Evolutionary conservation across 2,888 invertebrate genomes (phyloP).

Genomic region (Cataglyphis cursor): DNA sequence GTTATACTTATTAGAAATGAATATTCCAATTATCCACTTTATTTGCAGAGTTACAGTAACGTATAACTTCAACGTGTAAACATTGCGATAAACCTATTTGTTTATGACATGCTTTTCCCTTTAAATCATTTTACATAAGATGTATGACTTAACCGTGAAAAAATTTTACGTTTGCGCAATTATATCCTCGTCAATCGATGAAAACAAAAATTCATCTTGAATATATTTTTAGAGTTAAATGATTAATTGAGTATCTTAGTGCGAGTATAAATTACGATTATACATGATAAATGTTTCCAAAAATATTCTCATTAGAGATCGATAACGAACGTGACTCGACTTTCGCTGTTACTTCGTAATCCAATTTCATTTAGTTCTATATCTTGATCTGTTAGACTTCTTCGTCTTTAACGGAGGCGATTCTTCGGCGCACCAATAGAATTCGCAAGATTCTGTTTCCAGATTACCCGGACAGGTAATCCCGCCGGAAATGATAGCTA

Average conservation of each 20-base stretch:
- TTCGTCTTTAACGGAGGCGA: neutral
- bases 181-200: neutral
- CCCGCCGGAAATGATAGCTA: constrained; percentile 73
- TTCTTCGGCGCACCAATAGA: neutral
- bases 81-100: constrained; percentile 2
- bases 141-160: neutral
- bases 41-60: neutral
- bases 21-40: constrained; percentile 1
- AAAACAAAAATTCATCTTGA: neutral
- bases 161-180: neutral
- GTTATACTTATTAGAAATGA: neutral
- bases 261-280: neutral
- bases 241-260: neutral
- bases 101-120: neutral
- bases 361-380: neutral
- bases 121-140: neutral
- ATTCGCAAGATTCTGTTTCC: constrained; percentile 73
- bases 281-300: neutral
- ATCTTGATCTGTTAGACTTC: neutral
- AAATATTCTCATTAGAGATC: neutral
- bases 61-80: neutral
- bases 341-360: neutral
- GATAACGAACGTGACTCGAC: neutral
- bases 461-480: constrained; percentile 73
- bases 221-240: neutral